Evolutionary conservation across 2,888 invertebrate species (phyloP).

Genomic region (Drosophila kokeensis): DNA sequence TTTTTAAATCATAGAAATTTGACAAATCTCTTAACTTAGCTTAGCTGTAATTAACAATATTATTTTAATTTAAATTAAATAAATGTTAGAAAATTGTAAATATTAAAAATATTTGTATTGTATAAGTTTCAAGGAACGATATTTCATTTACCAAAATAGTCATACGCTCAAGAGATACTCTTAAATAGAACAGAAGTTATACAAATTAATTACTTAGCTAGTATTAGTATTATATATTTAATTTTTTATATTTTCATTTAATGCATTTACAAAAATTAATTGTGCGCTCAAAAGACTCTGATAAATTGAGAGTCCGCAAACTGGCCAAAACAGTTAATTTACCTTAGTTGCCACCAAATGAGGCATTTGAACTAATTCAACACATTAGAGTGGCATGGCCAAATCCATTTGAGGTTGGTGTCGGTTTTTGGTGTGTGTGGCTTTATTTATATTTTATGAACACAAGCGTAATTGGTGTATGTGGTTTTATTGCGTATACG

Average conservation of each 20-base stretch:
- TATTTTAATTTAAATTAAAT: background rate
- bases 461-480: slow-evolving; percentile 34
- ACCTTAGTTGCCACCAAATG: background rate
- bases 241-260: background rate
- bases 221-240: background rate
- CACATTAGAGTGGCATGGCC: background rate
- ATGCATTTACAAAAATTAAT: background rate
- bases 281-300: background rate
- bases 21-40: background rate
- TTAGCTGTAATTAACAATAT: background rate
- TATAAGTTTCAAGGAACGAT: background rate
- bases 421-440: slow-evolving; percentile 4
- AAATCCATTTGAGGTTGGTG: slow-evolving; percentile 23
- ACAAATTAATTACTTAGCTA: background rate
- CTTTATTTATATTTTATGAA: slow-evolving; percentile 9
- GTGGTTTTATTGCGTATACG: slow-evolving; percentile 59
- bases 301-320: background rate
- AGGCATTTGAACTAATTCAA: background rate
- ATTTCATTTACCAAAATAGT: background rate
- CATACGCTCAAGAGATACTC: too few relatives aligned
- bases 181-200: background rate
- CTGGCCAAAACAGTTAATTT: background rate
- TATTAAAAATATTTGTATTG: background rate
- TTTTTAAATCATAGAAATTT: background rate
- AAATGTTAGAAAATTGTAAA: background rate